These are phyloP conservation scores for Drosophila sp. DNA, from an alignment of 1,140 invertebrate genomes.

Conservation along the genomic window DNA sequence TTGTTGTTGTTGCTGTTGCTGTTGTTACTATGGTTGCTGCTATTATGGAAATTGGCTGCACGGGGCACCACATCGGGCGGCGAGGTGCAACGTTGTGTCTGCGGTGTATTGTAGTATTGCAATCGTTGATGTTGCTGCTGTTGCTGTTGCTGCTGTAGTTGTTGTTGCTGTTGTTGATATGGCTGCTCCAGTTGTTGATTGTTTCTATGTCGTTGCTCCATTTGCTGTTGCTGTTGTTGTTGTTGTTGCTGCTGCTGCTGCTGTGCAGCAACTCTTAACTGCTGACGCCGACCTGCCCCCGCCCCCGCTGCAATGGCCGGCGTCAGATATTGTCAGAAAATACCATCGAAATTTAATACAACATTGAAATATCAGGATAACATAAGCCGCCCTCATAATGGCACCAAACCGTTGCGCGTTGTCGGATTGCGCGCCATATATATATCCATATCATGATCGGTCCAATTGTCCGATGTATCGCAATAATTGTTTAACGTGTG, in stretches of 20 bases:
- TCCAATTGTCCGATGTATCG: constrained; percentile 96
- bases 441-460: constrained; percentile 97
- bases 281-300: constrained; percentile 59
- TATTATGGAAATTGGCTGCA: constrained; percentile 78
- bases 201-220: constrained; percentile 75
- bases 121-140: constrained; percentile 66
- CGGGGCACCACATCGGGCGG: constrained; percentile 79
- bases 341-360: constrained; percentile 84
- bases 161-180: constrained; percentile 64
- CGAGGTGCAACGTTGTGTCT: constrained; percentile 74
- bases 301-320: constrained; percentile 53
- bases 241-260: constrained; percentile 43
- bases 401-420: constrained; percentile 92
- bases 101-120: constrained; percentile 63
- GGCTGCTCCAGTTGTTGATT: constrained; percentile 71
- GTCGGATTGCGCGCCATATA: constrained; percentile 96
- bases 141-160: constrained; percentile 61
- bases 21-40: constrained; percentile 34
- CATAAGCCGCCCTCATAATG: constrained; percentile 88
- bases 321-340: constrained; percentile 84
- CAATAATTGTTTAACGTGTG: constrained; percentile 93
- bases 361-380: constrained; percentile 85
- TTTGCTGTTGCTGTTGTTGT: constrained; percentile 28
- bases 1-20: constrained; percentile 30
- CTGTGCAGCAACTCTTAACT: constrained; percentile 42